A percentile compares a stretch with the other conserved stretches of the same genome.
phyloP scores from a whole-genome alignment of 2,113 vertebrate species.

The Ceratotherium simum region DNA sequence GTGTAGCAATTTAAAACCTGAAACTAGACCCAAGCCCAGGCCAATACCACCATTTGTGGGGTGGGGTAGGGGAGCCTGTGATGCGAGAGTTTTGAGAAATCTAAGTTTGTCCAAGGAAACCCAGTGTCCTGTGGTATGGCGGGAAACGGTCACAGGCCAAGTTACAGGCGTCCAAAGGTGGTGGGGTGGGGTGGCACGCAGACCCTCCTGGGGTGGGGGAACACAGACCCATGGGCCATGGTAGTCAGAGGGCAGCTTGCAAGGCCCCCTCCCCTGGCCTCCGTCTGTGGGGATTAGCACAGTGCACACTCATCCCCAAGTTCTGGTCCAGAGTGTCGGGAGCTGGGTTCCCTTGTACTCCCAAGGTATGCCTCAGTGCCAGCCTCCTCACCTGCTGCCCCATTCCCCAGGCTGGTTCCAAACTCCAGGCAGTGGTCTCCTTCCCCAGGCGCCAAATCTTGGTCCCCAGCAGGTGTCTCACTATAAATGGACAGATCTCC shows the following conservation, averaged over 20 bases:
- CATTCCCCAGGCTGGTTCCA: background rate
- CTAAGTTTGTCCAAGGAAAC: background rate
- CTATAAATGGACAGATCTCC: background rate
- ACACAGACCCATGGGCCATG: background rate
- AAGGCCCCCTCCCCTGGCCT: background rate
- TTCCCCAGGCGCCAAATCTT: background rate
- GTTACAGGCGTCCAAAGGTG: background rate
- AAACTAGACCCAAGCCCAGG: background rate
- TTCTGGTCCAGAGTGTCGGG: background rate
- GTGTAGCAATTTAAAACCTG: background rate
- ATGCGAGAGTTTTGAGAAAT: background rate
- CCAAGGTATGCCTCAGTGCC: background rate
- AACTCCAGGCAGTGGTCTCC: background rate
- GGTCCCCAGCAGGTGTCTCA: background rate
- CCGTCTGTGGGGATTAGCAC: background rate
- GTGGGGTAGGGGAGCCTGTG: background rate
- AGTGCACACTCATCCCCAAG: background rate
- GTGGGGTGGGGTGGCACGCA: background rate
- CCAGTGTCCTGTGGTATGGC: background rate
- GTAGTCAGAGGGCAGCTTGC: background rate
- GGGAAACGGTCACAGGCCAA: too few species aligned
- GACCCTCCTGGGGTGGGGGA: background rate
- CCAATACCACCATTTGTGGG: background rate
- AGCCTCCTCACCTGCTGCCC: background rate
- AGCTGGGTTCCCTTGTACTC: background rate